Evolutionary conservation across 2,888 invertebrate species (phyloP), one percentile per base, ranked within the genome.

Genomic region (Ligdia adustata): DNA sequence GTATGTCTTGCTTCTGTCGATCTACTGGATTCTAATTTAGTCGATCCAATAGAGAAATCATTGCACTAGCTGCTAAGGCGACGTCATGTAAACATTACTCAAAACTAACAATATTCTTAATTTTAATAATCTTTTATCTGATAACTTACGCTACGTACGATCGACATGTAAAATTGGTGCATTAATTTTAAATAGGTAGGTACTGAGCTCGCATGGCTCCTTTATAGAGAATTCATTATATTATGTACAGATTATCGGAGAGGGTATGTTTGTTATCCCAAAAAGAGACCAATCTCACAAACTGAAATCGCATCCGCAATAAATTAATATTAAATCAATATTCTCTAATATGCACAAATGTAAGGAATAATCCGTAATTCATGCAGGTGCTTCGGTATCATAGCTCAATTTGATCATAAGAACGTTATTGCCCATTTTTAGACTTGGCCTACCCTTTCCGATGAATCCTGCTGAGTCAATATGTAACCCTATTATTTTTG

Each of bases 31-130:
- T n/a, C n/a, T n/a, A n/a, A n/a, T n/a, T n/a, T 38, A 31, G 38
- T 26, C 11, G 13, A 27, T 12, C 27, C 31, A 12, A 27, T 27
- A 15, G 68, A 29, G 32, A 70, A 66, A 72, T 71, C 62, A 73
- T 78, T 82, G 79, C 83, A 81, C 85, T 85, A 85, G 82, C 82
- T 84, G 84, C 85, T 86, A 82, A 82, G 83, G 84, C 82, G 76
- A 79, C 61, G 62, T 69, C 62, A 67, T 70, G 68, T 76, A 77
- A 72, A 79, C 66, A 69, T 66, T 61, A 68, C 72, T 76, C 63
- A 71, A 76, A 79, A 76, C 75, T 64, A 55, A 62, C 55, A 68
- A 69, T 6, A 74, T 69, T 14, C 7, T 72, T 75, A 79, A 77
- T 76, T 78, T 79, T 79, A 82, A 70, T 60, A 66, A 60, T 64